Evolutionary conservation across 2,113 vertebrate species (phyloP), one percentile per base, ranked within the genome.

Genomic region (Oncorhynchus mykiss): DNA sequence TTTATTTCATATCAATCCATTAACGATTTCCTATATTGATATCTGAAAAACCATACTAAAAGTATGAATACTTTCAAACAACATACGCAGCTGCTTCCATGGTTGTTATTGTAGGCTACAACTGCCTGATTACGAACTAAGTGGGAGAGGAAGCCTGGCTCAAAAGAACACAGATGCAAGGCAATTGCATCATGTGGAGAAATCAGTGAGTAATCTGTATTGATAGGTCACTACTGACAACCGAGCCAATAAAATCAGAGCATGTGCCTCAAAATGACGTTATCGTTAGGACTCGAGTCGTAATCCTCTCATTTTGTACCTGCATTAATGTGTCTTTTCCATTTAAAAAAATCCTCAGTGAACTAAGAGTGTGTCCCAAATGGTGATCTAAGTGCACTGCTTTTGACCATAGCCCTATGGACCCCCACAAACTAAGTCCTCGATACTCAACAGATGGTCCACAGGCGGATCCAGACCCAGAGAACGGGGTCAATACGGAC

Each of bases 221-320:
- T 57, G 70, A 64, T n/a, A 60, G 20, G 18, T n/a, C 22, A 12
- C 49, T 4, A 29, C 51, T 45, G 48, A 31, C 24, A 14, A 14
- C 59, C 13, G 3, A 29, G 73, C 65, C 73, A 67, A 67, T 66
- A 67, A 67, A 54, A 67, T 31, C 72, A 64, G 34, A 22, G 7
- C 18, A 18, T 67, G 64, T 74, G 65, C 39, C 31, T 66, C 31
- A 45, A 7, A 49, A 27, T 67, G 64, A 67, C 18, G 64, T 54
- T 18, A 67, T 51, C 65, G 51, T 62, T 67, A 25, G 64, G 62
- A 51, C 49, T 51, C 14, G 49, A 51, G 14, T 51, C 11, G 49
- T 51, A 16, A 51, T 51, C 49, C 14, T 51, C 12, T 51, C 49
- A 51, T 13, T 51, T 16, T 16, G 49, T 51, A 14, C 4, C 14